These are phyloP conservation scores for Lasioglossum villosulum DNA, from an alignment of 2,888 invertebrate genomes.

Conservation along the genomic window DNA sequence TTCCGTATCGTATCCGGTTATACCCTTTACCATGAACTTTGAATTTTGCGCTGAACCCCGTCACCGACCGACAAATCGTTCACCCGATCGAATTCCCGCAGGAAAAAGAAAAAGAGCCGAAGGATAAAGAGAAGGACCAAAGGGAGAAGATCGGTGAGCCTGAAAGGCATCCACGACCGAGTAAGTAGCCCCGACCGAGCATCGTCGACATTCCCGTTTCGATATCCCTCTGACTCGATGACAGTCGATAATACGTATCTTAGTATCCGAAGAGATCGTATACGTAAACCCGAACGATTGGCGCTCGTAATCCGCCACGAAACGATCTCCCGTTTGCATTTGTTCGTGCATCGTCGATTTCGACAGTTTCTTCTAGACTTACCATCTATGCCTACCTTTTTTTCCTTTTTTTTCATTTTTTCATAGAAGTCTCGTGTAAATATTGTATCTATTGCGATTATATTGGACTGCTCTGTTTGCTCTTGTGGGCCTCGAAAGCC, in stretches of 20 bases:
- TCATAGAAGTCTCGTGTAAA: conserved; percentile 34
- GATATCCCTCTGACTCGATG: conserved; percentile 35
- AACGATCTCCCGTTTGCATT: conserved; percentile 71
- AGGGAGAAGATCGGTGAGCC: conserved; percentile 80
- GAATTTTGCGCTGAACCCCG: not conserved
- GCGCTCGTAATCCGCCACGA: conserved; percentile 62
- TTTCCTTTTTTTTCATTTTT: not conserved
- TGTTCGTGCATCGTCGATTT: conserved; percentile 72
- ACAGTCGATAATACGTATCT: conserved; percentile 57
- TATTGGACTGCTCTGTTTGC: conserved; percentile 72
- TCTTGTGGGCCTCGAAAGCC: conserved; percentile 72
- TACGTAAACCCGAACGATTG: conserved; percentile 52
- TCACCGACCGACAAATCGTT: not conserved
- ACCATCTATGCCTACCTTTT: not conserved
- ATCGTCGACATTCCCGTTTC: conserved; percentile 20
- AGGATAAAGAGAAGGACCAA: conserved; percentile 80
- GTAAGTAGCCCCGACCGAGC: conserved; percentile 77
- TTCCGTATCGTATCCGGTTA: too few species aligned
- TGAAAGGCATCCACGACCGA: conserved; percentile 84
- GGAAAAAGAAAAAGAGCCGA: conserved; percentile 81
- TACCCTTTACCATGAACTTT: not conserved
- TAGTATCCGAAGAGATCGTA: conserved; percentile 55
- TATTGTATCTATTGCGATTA: conserved; percentile 63
- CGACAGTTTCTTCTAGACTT: not conserved
- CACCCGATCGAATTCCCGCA: conserved; percentile 42